phyloP scores from a whole-genome alignment of 2,113 vertebrate genomes.

The Pteronura brasiliensis region DNA sequence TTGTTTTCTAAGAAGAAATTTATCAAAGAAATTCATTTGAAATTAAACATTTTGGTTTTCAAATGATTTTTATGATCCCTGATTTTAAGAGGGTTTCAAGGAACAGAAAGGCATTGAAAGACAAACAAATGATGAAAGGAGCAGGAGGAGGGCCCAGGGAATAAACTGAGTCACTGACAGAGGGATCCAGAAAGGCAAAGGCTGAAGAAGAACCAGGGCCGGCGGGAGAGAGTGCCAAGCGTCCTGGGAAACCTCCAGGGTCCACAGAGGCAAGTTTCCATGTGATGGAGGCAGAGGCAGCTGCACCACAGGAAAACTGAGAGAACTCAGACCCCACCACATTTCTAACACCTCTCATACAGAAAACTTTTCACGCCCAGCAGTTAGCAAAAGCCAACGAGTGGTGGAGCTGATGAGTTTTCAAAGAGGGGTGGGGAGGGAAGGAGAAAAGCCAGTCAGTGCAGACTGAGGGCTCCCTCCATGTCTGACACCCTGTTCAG shows the following conservation, averaged over 20 bases:
- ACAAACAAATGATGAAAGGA: background rate
- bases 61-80: background rate
- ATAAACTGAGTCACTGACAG: background rate
- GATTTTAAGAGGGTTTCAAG: background rate
- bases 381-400: background rate
- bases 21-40: constrained; percentile 41
- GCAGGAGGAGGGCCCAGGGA: background rate
- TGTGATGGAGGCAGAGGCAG: background rate
- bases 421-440: background rate
- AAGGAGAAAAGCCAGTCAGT: background rate
- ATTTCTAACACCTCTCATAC: background rate
- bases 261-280: constrained; percentile 5
- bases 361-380: background rate
- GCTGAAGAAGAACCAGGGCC: background rate
- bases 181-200: background rate
- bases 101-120: background rate
- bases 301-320: background rate
- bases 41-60: constrained; percentile 21
- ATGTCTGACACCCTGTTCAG: background rate
- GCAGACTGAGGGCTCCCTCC: background rate
- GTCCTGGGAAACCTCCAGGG: background rate
- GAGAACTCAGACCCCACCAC: background rate
- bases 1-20: background rate
- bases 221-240: background rate
- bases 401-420: background rate